phyloP scores from a whole-genome alignment of 2,888 invertebrate genomes.

The Lasioglossum morio region DNA sequence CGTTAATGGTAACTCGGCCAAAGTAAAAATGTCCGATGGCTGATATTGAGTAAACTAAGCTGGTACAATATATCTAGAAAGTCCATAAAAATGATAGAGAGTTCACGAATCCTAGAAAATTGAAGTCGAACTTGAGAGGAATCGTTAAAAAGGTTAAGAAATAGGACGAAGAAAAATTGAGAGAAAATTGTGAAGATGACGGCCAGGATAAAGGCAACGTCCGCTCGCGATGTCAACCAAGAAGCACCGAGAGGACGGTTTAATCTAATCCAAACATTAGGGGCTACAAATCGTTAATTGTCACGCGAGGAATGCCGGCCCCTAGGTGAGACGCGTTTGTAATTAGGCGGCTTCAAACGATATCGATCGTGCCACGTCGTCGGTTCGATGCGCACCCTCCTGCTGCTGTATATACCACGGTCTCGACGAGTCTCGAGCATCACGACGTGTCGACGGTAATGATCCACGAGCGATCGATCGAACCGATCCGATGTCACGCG shows the following conservation, averaged over 20 bases:
- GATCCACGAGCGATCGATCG: conserved; percentile 70
- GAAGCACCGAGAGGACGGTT: conserved; percentile 42
- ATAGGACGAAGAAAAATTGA: neutral
- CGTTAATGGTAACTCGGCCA: neutral
- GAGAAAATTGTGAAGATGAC: neutral
- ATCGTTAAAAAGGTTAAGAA: neutral
- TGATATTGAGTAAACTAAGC: neutral
- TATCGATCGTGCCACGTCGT: conserved; percentile 69
- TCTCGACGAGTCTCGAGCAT: conserved; percentile 58
- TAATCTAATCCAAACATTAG: conserved; percentile 79
- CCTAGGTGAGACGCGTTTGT: conserved; percentile 69
- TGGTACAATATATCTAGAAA: neutral
- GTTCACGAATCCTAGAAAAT: neutral
- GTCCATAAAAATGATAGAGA: neutral
- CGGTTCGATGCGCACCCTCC: conserved; percentile 62
- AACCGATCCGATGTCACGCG: conserved; percentile 62
- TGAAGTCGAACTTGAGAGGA: neutral
- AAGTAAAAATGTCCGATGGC: neutral
- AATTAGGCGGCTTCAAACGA: conserved; percentile 73
- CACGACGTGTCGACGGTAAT: conserved; percentile 69
- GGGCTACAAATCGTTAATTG: conserved; percentile 81
- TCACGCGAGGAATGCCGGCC: conserved; percentile 77
- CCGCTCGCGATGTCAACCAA: conserved; percentile 38
- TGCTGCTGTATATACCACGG: conserved; percentile 44
- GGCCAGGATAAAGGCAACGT: neutral